Conservation (phyloP, 2,888 invertebrate species). For the Trachelus stipa region DNA sequence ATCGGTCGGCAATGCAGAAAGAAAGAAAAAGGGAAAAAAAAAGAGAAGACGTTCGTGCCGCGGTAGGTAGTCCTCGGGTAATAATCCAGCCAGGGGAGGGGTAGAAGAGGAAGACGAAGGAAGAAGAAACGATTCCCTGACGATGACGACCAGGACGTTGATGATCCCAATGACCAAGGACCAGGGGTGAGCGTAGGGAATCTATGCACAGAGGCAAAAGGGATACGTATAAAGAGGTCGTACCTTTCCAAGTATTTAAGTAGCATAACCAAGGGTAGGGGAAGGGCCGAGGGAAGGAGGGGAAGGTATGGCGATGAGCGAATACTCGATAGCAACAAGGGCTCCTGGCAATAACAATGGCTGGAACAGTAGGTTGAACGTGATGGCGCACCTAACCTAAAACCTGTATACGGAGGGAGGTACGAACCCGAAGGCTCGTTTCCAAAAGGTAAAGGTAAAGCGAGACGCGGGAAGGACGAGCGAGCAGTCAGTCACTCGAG, state of each 20-base stretch:
- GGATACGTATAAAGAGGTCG: not conserved
- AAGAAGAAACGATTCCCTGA: not conserved
- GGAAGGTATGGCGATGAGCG: not conserved
- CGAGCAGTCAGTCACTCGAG: constrained; percentile 33
- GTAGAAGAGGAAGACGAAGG: not conserved
- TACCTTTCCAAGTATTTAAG: not conserved
- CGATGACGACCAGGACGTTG: not conserved
- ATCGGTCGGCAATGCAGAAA: constrained; percentile 17
- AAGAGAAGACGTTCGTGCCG: constrained; percentile 12
- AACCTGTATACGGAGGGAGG: not conserved
- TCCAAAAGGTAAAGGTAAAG: constrained; percentile 13
- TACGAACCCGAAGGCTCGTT: not conserved
- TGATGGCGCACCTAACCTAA: not conserved
- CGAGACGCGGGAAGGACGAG: constrained; percentile 21
- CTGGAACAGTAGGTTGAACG: constrained; percentile 1
- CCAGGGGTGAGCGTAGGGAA: not conserved
- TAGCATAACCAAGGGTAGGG: not conserved
- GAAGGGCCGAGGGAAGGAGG: not conserved
- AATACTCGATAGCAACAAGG: constrained; percentile 19
- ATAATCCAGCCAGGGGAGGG: not conserved
- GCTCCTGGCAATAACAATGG: constrained; percentile 16
- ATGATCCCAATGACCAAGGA: not conserved
- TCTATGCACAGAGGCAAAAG: not conserved
- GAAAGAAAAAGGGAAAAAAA: constrained; percentile 13
- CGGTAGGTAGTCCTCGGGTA: constrained; percentile 12